Evolutionary conservation across 35 echinoderm and acorn worm species (phyloP), one percentile per base, ranked within the genome.

Genomic region (Apostichopus californicus): DNA sequence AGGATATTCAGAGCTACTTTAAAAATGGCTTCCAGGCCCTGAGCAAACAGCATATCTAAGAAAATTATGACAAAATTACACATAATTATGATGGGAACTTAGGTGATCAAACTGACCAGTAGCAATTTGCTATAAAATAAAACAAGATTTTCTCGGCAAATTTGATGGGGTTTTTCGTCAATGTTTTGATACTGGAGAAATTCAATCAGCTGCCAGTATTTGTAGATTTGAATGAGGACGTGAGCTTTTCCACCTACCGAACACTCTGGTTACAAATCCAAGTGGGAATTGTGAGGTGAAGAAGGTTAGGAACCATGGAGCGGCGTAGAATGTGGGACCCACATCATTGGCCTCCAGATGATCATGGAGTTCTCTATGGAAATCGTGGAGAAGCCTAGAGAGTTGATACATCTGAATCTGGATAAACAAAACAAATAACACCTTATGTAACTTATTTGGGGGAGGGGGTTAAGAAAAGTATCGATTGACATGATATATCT

Each of bases 371-470:
- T 93, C 95, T 63, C 94, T 54, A 52, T 99, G 92, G 78, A 92
- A 92, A 60, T 99, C 97, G 92, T 99, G 97, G 3, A 99, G 93
- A 13, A 99, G 92, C 73, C 97, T 92, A 17, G 95, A 96, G 18
- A 99, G 56, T 85, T 99, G 97, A 90, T 99, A 99, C 97, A 99
- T 99, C 89, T 99, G 97, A 81, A 99, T 96, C 97, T 99, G 64
- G 58, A 13, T 46, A 71, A 54, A 14, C 6, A 13, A 81, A 13
- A 9, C 15, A 9, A 28, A 81, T 10, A 81, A 25, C 23, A 21
- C 2, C 13, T 78, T 25, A 23, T 26, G 18, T 78, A 14, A 46
- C 34, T 46, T 46, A 3, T 61, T 61, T 61, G 58, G 3, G 58
- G 58, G 12, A 8, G 58, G 58, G 58, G 34, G 1, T 3, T 3